phyloP scores from a whole-genome alignment of 2,888 invertebrate species.

The Noctua janthe region DNA sequence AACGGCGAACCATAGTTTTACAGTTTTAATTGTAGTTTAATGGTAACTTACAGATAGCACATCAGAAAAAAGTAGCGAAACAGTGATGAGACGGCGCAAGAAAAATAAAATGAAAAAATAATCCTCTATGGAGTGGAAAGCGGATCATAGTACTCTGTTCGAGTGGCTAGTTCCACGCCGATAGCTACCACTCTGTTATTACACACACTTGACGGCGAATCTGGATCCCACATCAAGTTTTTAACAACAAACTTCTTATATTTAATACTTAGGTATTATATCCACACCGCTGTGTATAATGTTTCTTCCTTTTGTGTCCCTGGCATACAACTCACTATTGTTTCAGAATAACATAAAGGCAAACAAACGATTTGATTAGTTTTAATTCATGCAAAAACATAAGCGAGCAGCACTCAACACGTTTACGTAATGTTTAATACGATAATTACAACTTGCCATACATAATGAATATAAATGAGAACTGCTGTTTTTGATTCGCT shows the following conservation, averaged over 20 bases:
- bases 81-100: conserved; percentile 58
- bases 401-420: conserved; percentile 69
- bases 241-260: conserved; percentile 26
- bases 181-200: conserved; percentile 57
- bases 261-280: conserved; percentile 20
- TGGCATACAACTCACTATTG: conserved; percentile 15
- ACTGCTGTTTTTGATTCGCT: conserved; percentile 50
- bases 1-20: conserved; percentile 78
- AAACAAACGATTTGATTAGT: conserved; percentile 65
- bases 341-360: conserved; percentile 56
- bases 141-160: conserved; percentile 40
- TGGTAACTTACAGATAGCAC: conserved; percentile 67
- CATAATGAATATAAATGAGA: conserved; percentile 79
- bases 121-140: conserved; percentile 56
- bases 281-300: not conserved
- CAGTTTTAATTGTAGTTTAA: conserved; percentile 72
- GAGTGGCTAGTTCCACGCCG: conserved; percentile 53
- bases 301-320: conserved; percentile 18
- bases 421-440: conserved; percentile 75
- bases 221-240: conserved; percentile 26
- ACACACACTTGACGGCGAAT: conserved; percentile 48
- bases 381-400: conserved; percentile 73
- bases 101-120: conserved; percentile 43
- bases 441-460: conserved; percentile 76
- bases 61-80: conserved; percentile 63